These are phyloP conservation scores for Sebastes oblongus DNA, from an alignment of 2,797 vertebrate genomes.

Conservation along the genomic window DNA sequence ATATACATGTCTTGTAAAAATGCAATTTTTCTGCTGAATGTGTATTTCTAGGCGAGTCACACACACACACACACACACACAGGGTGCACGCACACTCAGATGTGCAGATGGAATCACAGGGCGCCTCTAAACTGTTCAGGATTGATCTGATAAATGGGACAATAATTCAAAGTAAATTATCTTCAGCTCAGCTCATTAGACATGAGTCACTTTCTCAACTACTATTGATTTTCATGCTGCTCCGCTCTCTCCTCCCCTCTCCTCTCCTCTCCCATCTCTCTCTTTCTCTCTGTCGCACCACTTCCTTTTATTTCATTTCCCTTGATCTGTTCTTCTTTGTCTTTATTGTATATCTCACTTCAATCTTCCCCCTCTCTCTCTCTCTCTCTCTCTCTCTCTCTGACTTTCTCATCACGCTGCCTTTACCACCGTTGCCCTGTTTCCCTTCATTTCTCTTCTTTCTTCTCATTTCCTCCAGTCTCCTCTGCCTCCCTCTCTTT, in stretches of 20 bases:
- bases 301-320: slow-evolving; percentile 16
- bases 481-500: slow-evolving; percentile 14
- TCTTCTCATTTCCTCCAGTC: slow-evolving; percentile 14
- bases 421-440: neutral
- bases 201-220: slow-evolving; percentile 87
- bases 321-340: neutral
- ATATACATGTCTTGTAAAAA: neutral
- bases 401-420: neutral
- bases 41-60: neutral
- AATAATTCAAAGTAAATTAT: slow-evolving; percentile 77
- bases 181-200: slow-evolving; percentile 75
- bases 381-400: neutral
- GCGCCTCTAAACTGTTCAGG: slow-evolving; percentile 41
- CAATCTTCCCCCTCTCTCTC: neutral
- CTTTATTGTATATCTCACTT: slow-evolving; percentile 1
- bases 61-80: neutral
- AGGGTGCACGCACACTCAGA: neutral
- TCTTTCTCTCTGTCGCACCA: neutral
- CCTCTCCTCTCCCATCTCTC: neutral
- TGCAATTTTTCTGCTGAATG: neutral
- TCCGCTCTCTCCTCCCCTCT: neutral
- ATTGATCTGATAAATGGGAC: slow-evolving; percentile 74
- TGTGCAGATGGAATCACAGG: neutral
- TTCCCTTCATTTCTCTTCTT: slow-evolving; percentile 1
- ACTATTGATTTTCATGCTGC: slow-evolving; percentile 86